Evolutionary conservation across 2,888 invertebrate species (phyloP), one percentile per base, ranked within the genome.

Genomic region (Notodonta ziczac): DNA sequence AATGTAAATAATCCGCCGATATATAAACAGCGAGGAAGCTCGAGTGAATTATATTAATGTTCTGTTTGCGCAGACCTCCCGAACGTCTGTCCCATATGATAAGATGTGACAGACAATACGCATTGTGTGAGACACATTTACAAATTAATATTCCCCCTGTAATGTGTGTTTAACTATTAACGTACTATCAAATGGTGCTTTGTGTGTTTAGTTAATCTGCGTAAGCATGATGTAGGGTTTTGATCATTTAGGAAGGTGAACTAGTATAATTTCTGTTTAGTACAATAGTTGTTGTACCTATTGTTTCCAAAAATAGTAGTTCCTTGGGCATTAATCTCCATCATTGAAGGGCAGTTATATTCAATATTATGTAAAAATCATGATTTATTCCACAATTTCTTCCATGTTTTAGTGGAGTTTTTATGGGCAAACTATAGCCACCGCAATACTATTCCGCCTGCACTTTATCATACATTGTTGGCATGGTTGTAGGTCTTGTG

Each of bases 381-480:
- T 35, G 13, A 24, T 24, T 24, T 24, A 24, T 44, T 4, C 44
- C 44, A 5, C 8, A 0, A 6, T 44, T 44, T 10, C 13, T 9
- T 10, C 44, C 9, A 13, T 10, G 44, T 9, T 13, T 9, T 5
- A 13, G 13, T 44, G 13, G 13, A 13, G 6, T 44, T 24, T 24
- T 24, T 24, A 5, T 8, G 44, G 9, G 0, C 10, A 44, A 13
- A 42, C 4, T 42, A 42, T 42, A 8, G 2, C 10, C 10, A 14
- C 9, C 8, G 7, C 7, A 9, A 14, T 0, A 50, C 50, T 7
- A 50, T 50, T 50, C 50, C 67, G 56, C 59, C 66, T 62, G 56
- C 67, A 57, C 54, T 68, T 72, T 70, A 70, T 68, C 13, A 59
- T 60, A 73, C 75, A 73, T 71, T 74, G 74, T 75, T 66, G 67